Base-by-base conservation (phyloP, 1,140 invertebrate species). In the Anadara kagoshimensis region DNA sequence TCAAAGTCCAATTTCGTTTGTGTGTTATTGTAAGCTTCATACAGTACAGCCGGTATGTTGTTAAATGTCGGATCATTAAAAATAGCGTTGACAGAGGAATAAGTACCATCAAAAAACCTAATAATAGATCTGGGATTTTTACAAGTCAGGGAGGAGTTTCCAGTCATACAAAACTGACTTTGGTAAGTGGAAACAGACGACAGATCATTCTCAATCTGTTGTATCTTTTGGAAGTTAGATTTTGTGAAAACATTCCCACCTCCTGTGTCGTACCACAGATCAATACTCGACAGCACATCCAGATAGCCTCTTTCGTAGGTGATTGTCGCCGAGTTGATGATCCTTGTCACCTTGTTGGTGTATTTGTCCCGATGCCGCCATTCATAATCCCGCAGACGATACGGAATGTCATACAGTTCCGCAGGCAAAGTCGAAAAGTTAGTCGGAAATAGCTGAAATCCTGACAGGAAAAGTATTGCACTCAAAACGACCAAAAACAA, bases 81-180 rank as follows among this genome's bases (percentile, higher is more conserved):
- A 5, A 66, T 68, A n/a, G 68, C 12, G 56, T 56, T 57, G 8
- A 79, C 51, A 41, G 51, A 10, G 7, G 58, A 14, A 29, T 65
- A 73, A 5, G 71, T 76, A 7, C 79, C 77, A 44, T 81, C 79
- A 57, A 81, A 79, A 64, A 69, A 75, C 5, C 79, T 36, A 20
- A 73, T 16, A 14, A 78, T 22, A 45, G 75, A 78, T 18, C 54
- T 53, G 1, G 62, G 44, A 14, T 36, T 29, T n/a, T 65, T 59
- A 56, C 75, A 73, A 0, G 18, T 24, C 12, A 68, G 14, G 5
- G 65, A 62, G 12, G 45, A 14, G 24, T 62, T 63, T 12, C 56
- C 26, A 5, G 72, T 74, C 49, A 61, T 58, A 56, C 72, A 74
- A 36, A 44, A 62, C 2, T 26, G 20, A 10, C 16, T n/a, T 10